Percentiles rank a stretch among this genome's conserved stretches.
These are phyloP conservation scores for Corapipo altera DNA, from an alignment of 2,113 vertebrate species.

Conservation along the genomic window DNA sequence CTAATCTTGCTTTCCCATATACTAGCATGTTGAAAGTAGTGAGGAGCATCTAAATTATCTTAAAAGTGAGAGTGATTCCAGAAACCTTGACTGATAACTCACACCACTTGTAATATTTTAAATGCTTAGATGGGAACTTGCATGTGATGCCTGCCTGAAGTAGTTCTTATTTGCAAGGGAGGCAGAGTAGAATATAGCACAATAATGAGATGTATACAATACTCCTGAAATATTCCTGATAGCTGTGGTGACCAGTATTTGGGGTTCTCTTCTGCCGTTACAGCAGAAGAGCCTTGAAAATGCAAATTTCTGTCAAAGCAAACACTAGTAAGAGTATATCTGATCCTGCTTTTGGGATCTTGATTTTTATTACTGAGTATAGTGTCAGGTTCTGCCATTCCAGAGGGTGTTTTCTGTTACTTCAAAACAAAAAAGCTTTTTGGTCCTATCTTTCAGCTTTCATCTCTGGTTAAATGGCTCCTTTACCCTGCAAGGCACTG, in stretches of 20 bases:
- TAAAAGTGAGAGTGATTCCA: neutral
- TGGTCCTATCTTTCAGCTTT: neutral
- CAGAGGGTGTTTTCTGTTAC: neutral
- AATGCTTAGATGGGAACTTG: neutral
- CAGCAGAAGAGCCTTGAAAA: neutral
- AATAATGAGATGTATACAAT: neutral
- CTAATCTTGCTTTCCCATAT: neutral
- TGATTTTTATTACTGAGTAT: neutral
- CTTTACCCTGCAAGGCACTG: neutral
- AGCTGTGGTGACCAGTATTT: neutral
- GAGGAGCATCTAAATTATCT: neutral
- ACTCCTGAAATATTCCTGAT: neutral
- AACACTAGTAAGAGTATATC: neutral
- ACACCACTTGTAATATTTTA: neutral
- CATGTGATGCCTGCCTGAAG: neutral
- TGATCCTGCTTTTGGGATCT: neutral
- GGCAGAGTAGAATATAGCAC: neutral
- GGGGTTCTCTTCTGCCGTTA: neutral
- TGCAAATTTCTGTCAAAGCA: neutral
- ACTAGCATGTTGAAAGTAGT: neutral
- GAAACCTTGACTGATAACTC: neutral
- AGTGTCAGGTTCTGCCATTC: neutral
- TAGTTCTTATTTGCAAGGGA: neutral
- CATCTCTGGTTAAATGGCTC: neutral
- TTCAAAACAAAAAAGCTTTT: neutral